Evolutionary conservation across 2,113 vertebrate species (phyloP), one percentile per base, ranked within the genome.

Genomic region (Grammomys dolichurus): DNA sequence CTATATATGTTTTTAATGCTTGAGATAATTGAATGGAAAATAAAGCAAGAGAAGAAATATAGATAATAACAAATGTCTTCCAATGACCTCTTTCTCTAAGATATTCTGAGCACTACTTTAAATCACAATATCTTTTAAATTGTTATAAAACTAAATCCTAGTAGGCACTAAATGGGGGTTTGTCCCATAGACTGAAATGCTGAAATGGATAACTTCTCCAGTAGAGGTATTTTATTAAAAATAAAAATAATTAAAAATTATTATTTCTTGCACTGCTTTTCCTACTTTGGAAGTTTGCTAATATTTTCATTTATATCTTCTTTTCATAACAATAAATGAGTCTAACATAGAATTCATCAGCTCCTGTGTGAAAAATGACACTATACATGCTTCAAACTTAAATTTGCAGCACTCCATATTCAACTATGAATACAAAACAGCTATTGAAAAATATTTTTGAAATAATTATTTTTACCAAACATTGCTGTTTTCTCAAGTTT

Each of bases 241-340:
- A 88, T 84, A 40, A 85, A 87, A 90, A 96, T 51, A 95, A 93
- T 33, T 13, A 72, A n/a, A 20, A 78, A 26, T 80, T 87, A 81
- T 63, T 12, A 86, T 90, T 93, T 72, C n/a, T 73, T 89, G 5
- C 77, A 92, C 5, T 56, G 36, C 70, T 63, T 85, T 94, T 73
- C 20, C 8, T 28, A 84, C 48, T 48, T 54, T 92, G 26, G 0
- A 67, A 84, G 10, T 84, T 91, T 76, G 48, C 9, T 48, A 96
- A 87, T 97, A 67, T 88, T 95, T 97, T 93, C 77, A 76, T 87
- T 92, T 97, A 93, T 95, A 76, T 97, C 65, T 96, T 77, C 51
- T 93, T 76, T 90, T 87, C 5, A 9, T 43, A 26, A 28, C n/a
- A 87, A 93, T 73, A 76, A 76, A 91, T 77, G 1, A 89, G 82